A percentile compares a stretch with the other conserved stretches of the same genome.
Evolutionary conservation across 2,113 vertebrate species (phyloP).

Genomic region (Cyprinodon variegatus): DNA sequence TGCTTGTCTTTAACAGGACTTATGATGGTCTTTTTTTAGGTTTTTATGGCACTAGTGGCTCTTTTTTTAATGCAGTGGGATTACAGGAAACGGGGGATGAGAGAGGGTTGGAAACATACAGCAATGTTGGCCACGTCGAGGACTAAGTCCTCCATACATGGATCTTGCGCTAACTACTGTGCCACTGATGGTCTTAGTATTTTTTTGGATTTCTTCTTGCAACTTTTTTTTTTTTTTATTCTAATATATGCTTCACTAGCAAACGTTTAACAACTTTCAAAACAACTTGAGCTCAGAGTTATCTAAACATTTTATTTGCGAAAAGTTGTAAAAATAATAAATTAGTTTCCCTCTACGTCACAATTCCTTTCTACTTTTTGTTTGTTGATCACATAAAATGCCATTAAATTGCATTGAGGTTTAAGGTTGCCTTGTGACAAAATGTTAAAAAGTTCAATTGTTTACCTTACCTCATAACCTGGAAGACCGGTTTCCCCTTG

Average conservation of each 20-base stretch:
- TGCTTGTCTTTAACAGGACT: background rate
- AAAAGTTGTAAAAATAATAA: background rate
- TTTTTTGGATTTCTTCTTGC: background rate
- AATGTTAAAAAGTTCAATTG: background rate
- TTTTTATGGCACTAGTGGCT: too few species aligned
- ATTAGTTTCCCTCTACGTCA: background rate
- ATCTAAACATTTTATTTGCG: background rate
- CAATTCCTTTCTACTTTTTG: background rate
- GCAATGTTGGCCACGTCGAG: too few species aligned
- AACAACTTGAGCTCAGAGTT: background rate
- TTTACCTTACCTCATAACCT: constrained; percentile 88
- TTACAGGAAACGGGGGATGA: too few species aligned
- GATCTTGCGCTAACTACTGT: too few species aligned
- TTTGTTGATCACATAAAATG: background rate
- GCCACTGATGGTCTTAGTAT: too few species aligned
- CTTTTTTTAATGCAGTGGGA: too few species aligned
- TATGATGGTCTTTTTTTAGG: background rate
- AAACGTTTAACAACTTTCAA: background rate
- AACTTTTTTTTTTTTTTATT: background rate
- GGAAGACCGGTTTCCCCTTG: constrained; percentile 92
- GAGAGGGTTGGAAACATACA: too few species aligned
- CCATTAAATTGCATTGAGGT: background rate
- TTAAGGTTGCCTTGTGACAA: background rate
- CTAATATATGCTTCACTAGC: background rate
- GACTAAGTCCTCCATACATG: too few species aligned